phyloP scores from a whole-genome alignment of 2,797 vertebrate species.

The Enteromius afrohamiltoni region DNA sequence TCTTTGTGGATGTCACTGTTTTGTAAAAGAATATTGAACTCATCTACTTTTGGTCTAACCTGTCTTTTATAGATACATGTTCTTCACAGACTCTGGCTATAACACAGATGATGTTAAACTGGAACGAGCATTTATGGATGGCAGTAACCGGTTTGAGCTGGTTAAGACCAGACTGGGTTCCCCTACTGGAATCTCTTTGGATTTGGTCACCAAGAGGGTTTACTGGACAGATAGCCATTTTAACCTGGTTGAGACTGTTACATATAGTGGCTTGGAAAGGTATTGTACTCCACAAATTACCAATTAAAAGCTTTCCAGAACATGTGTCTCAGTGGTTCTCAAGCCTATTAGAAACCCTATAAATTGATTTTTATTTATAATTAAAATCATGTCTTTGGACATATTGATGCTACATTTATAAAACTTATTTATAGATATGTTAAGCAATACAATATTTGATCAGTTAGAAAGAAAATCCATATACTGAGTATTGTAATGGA shows the following conservation, averaged over 20 bases:
- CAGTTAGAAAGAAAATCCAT: neutral
- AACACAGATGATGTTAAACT: constrained; percentile 68
- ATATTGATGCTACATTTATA: neutral
- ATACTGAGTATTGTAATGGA: neutral
- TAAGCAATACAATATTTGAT: neutral
- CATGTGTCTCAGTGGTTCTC: constrained; percentile 1
- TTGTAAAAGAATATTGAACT: neutral
- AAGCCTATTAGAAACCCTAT: too few species aligned
- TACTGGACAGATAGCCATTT: constrained; percentile 82
- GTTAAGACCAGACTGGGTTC: constrained; percentile 72
- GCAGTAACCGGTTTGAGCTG: constrained; percentile 74
- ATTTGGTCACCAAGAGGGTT: constrained; percentile 74
- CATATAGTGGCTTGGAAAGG: constrained; percentile 78
- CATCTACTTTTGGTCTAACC: neutral
- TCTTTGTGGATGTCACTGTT: constrained; percentile 13
- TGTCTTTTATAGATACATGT: constrained; percentile 75
- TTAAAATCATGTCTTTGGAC: neutral
- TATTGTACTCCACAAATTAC: constrained; percentile 41
- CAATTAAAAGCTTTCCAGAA: neutral
- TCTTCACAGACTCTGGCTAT: constrained; percentile 75
- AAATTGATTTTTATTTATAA: too few species aligned
- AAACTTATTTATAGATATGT: neutral
- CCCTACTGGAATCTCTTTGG: constrained; percentile 74
- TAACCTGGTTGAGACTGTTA: constrained; percentile 78
- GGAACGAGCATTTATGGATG: constrained; percentile 80